Conservation (phyloP, 2,888 invertebrate species). For the Scaptomyza caliginosa region DNA sequence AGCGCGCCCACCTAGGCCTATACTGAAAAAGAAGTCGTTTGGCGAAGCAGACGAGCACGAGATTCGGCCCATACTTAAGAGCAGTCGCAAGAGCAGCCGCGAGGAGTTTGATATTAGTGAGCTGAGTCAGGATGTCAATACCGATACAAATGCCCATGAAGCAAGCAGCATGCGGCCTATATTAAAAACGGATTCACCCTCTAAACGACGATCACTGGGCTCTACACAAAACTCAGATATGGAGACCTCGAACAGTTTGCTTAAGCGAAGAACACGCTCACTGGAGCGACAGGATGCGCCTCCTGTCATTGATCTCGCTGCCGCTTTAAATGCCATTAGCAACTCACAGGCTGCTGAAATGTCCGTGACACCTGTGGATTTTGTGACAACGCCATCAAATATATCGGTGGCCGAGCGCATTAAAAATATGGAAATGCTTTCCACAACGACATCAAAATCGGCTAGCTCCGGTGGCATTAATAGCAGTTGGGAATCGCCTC, state of each 20-base stretch:
- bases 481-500: conserved; percentile 72
- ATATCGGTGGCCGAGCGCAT: conserved; percentile 89
- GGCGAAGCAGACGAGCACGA: conserved; percentile 90
- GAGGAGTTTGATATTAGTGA: conserved; percentile 85
- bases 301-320: conserved; percentile 83
- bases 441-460: conserved; percentile 28
- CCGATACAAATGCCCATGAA: conserved; percentile 25
- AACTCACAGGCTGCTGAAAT: conserved; percentile 45
- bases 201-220: conserved; percentile 81
- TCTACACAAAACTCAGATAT: conserved; percentile 33
- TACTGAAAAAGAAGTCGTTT: conserved; percentile 93
- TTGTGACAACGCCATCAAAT: conserved; percentile 58
- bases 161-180: conserved; percentile 73
- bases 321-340: conserved; percentile 79
- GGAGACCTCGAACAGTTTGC: conserved; percentile 42
- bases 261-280: conserved; percentile 80
- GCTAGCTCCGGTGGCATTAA: conserved; percentile 43
- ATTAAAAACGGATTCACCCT: conserved; percentile 82
- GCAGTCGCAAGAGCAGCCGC: conserved; percentile 88
- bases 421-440: conserved; percentile 60
- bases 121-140: conserved; percentile 34
- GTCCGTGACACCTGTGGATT: conserved; percentile 61
- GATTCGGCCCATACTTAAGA: conserved; percentile 91
- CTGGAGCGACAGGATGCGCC: conserved; percentile 86
- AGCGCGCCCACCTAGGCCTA: conserved; percentile 88